Conservation (phyloP, 2,113 vertebrate species). For the Trematocara nigrifrons region DNA sequence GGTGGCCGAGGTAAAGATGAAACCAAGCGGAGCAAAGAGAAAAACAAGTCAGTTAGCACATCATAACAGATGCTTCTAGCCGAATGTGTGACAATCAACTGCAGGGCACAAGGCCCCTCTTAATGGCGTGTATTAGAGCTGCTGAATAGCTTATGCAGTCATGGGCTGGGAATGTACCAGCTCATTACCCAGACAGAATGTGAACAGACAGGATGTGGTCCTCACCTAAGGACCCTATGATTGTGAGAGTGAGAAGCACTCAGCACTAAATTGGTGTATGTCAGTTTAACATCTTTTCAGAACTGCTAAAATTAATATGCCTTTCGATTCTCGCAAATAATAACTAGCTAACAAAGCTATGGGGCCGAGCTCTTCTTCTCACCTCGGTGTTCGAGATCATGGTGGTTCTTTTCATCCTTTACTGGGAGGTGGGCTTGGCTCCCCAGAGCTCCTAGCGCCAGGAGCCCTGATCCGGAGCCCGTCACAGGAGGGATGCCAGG, state of each 20-base stretch:
- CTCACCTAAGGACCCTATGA: conserved; percentile 38
- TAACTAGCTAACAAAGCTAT: neutral
- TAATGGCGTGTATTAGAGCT: conserved; percentile 45
- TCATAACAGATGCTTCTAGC: conserved; percentile 51
- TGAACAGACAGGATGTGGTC: conserved; percentile 60
- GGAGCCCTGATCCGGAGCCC: conserved; percentile 84
- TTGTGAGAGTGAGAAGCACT: conserved; percentile 20
- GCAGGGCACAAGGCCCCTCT: conserved; percentile 53
- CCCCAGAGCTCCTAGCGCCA: conserved; percentile 87
- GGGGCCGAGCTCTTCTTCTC: neutral
- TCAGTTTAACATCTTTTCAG: conserved; percentile 12
- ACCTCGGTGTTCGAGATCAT: conserved; percentile 95
- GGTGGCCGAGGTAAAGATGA: conserved; percentile 36
- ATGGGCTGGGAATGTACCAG: conserved; percentile 64
- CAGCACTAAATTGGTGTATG: neutral
- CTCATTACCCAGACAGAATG: conserved; percentile 68
- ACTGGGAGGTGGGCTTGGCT: conserved; percentile 90
- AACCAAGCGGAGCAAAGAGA: conserved; percentile 52
- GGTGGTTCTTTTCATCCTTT: conserved; percentile 96
- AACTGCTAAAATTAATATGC: neutral
- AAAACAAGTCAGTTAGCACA: conserved; percentile 63
- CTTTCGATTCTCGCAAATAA: neutral
- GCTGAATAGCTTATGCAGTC: conserved; percentile 61
- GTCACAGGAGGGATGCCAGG: conserved; percentile 85
- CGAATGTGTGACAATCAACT: conserved; percentile 48